Base-by-base conservation (phyloP, 2,113 vertebrate species). In the Pantherophis guttatus region DNA sequence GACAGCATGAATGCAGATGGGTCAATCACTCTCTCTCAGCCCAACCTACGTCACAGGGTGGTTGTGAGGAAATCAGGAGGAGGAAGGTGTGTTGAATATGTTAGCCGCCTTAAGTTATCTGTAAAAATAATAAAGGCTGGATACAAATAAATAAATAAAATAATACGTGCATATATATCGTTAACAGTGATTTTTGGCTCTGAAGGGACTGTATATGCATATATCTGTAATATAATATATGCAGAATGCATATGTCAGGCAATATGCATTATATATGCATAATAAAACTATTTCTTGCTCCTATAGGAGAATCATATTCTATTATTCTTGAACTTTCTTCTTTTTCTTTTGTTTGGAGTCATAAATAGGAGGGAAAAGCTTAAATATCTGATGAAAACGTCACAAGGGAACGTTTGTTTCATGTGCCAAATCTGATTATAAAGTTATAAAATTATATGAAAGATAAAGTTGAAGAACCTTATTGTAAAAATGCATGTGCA, bases 401-500 rank as follows among this genome's bases (percentile, higher is more conserved):
- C 93, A 39, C 54, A 94, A 93, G 95, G 91, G 90, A 70, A 92
- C n/a, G 86, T 93, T 96, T 96, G 44, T 70, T 95, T 95, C 53
- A 62, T 94, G 87, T 94, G 92, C 91, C 90, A 95, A 94, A 95
- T 95, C 88, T 44, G 2, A 94, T 92, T 92, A 88, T 55, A 91
- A 44, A 90, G 9, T 93, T 94, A 89, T 89, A 95, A 96, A 96
- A 92, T 8, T 39, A 95, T 91, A 96, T 92, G 92, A 95, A 97
- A 96, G 92, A 93, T 87, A 95, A 97, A 96, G 90, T 92, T 87
- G 11, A 96, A 88, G 62, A 13, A 85, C 70, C 92, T 90, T 59
- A 88, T 87, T 96, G 23, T 93, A 95, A 96, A 57, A 97, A 95
- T 92, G 87, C 91, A 87, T 88, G 33, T 93, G 58, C 75, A 95